Base-by-base conservation (phyloP, 2,888 invertebrate genomes). In the Anodontia alba region DNA sequence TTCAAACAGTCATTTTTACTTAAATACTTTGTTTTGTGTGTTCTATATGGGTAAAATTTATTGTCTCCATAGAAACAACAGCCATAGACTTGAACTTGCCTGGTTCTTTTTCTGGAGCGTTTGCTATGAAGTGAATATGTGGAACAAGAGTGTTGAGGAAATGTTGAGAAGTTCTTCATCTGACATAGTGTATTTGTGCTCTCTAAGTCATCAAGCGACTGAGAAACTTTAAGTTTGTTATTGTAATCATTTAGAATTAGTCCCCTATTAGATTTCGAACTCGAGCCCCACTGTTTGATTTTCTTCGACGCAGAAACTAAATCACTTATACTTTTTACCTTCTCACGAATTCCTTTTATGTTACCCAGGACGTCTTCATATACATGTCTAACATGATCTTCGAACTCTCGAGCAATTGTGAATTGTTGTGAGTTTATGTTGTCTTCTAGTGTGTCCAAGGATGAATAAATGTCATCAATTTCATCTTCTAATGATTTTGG, bases 331-430 rank as follows among this genome's bases (percentile, higher is more conserved):
- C 69, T 49, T 66, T 82, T 85, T 10, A 85, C 73, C 49, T 70
- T 72, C 38, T 73, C 54, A n/a, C 83, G 78, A 33, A 85, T 78
- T 68, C 73, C 73, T 46, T 80, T 78, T 3, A 85, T 73, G 38
- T 85, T 82, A 51, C 76, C 73, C 7, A 85, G 73, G 43, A 85
- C 80, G 62, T 69, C 78, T 74, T 85, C 80, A 54, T 85, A 85
- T n/a, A 80, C 80, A 26, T 76, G 73, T 23, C 80, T 68, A 8
- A 83, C 78, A 38, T 78, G 76, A 17, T 76, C 74, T 62, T 85
- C 82, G 36, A 85, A 76, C 7, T 85, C 85, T 62, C 80, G 80
- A 26, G 85, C 69, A 29, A 83, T 62, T 36, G 73, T 43, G 33
- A 68, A 66, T 46, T 85, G 85, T 42, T 85, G 80, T n/a, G 74